These are phyloP conservation scores for Amphipoea lucens DNA, from an alignment of 2,888 invertebrate genomes.

Conservation along the genomic window DNA sequence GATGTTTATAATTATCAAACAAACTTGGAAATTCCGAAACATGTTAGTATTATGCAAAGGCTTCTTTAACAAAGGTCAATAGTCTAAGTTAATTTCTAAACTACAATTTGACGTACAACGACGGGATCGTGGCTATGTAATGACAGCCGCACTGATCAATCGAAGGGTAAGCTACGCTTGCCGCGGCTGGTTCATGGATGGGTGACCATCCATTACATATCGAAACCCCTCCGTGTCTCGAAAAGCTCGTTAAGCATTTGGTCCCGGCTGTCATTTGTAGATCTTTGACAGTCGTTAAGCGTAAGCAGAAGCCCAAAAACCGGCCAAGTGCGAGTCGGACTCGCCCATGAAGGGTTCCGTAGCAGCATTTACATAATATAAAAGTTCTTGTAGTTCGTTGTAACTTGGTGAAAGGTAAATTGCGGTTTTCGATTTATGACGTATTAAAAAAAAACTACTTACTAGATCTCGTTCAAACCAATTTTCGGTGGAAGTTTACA, in stretches of 20 bases:
- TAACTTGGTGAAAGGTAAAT: too few relatives aligned
- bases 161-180: neutral
- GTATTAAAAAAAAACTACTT: too few relatives aligned
- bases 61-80: neutral
- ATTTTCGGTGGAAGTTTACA: too few relatives aligned
- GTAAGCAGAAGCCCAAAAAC: too few relatives aligned
- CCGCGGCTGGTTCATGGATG: too few relatives aligned
- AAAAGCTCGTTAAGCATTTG: neutral
- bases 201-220: neutral
- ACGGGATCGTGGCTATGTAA: neutral
- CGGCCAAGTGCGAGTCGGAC: too few relatives aligned
- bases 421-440: too few relatives aligned
- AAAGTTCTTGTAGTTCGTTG: too few relatives aligned
- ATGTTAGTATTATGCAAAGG: conserved; percentile 1
- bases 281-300: too few relatives aligned
- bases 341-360: too few relatives aligned
- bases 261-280: neutral
- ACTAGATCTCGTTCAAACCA: too few relatives aligned
- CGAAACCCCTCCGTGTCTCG: neutral
- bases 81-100: neutral
- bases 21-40: neutral
- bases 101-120: neutral
- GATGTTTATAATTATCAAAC: neutral
- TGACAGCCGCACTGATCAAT: neutral
- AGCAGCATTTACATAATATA: too few relatives aligned